These are phyloP conservation scores for Phortica variegata DNA, from an alignment of 1,140 invertebrate species.

Conservation along the genomic window DNA sequence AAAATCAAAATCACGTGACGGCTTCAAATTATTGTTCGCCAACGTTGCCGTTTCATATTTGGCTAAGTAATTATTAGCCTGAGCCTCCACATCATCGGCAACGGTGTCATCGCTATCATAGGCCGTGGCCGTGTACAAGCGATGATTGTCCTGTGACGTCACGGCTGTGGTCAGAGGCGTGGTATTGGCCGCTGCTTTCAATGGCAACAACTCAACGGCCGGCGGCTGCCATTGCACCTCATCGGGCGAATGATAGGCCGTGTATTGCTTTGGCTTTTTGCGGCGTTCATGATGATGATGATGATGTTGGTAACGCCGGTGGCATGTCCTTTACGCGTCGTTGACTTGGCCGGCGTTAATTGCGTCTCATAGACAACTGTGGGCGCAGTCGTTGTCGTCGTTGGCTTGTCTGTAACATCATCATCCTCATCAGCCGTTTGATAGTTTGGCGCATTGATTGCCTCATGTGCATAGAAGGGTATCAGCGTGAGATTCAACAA, in stretches of 20 bases:
- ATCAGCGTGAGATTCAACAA: constrained; percentile 42
- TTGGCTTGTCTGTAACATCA: background rate
- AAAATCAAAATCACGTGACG: constrained; percentile 15
- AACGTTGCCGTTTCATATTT: too few relatives aligned
- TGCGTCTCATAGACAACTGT: background rate
- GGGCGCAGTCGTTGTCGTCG: background rate
- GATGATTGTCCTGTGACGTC: too few relatives aligned
- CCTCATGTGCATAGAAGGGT: constrained; percentile 49
- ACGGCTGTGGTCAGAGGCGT: too few relatives aligned
- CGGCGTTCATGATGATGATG: too few relatives aligned
- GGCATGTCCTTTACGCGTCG: constrained; percentile 26
- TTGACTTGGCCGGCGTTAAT: constrained; percentile 14
- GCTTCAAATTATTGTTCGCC: too few relatives aligned
- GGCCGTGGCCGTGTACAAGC: too few relatives aligned
- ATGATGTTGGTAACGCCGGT: constrained; percentile 17
- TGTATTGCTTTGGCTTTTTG: constrained; percentile 43
- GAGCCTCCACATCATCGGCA: too few relatives aligned
- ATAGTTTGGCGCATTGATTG: constrained; percentile 19
- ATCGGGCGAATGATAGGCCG: constrained; percentile 36
- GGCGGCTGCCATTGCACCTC: constrained; percentile 36
- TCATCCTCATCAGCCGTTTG: constrained; percentile 39
- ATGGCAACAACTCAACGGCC: background rate
- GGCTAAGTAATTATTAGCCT: too few relatives aligned
- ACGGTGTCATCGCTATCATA: too few relatives aligned
- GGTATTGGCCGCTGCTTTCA: too few relatives aligned